Base-by-base conservation (phyloP, 2,888 invertebrate species). In the Chorisops tibialis region DNA sequence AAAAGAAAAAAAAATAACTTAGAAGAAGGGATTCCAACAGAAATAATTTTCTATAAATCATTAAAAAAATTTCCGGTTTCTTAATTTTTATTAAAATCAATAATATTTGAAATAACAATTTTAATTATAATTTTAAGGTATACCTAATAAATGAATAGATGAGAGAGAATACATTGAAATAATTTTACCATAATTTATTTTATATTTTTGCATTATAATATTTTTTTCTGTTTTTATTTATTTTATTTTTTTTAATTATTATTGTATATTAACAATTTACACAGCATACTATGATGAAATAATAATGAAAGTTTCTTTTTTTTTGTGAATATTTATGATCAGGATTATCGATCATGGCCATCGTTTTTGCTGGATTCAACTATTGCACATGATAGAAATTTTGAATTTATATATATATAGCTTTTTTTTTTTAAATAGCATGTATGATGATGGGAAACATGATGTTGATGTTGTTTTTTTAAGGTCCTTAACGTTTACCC, bases 401-500 rank as follows among this genome's bases (percentile, higher is more conserved):
- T 6, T 45, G 21, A 22, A 48, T 48, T 30, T 30, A 5, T 30
- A 30, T 30, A 7, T 48, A n/a, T 21, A 9, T 41, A n/a, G 41
- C 3, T 43, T 43, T 39, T n/a, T 19, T 18, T 43, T 56, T 41
- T 9, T 21, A 14, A 35, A 24, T 39, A 39, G 30, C 9, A 24
- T 19, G 56, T 43, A 45, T 45, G 56, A 56, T 30, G 45, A 37
- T 56, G 30, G 18, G 45, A 56, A 35, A 43, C 56, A 56, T 41
- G 30, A 30, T 30, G 30, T 37, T 12, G 11, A 16, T 7, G 14
- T n/a, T n/a, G 48, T 4, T 19, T 4, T 48, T n/a, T 21, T 48
- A 12, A 37, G 38, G 22, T 49, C 14, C 3, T 74, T 83, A 79
- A 67, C 84, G 77, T 68, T 82, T 82, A 14, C 85, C 83, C 18